Conservation (phyloP, 2,797 vertebrate genomes). For the Sebastes glaucus region DNA sequence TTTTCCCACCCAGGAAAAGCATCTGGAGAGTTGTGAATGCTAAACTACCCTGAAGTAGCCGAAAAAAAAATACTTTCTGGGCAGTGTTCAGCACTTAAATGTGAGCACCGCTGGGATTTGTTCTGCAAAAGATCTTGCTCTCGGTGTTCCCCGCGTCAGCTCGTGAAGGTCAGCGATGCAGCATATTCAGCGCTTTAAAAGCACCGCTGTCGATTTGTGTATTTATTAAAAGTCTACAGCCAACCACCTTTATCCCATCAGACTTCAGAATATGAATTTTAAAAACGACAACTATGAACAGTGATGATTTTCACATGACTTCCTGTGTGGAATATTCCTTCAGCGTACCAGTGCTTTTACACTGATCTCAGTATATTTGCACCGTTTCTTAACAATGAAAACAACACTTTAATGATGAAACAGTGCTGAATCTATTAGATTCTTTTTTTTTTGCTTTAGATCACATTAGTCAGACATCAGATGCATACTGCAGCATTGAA, state of each 20-base stretch:
- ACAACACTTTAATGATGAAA: background rate
- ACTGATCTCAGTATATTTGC: background rate
- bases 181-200: constrained; percentile 29
- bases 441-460: background rate
- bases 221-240: constrained; percentile 1
- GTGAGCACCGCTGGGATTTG: constrained; percentile 22
- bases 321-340: background rate
- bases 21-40: constrained; percentile 11
- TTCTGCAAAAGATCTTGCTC: constrained; percentile 14
- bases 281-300: constrained; percentile 5
- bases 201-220: constrained; percentile 13
- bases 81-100: background rate
- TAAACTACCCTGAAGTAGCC: constrained; percentile 3
- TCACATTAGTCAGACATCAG: constrained; percentile 11
- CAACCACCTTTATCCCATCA: background rate
- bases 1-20: background rate
- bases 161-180: constrained; percentile 36
- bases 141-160: constrained; percentile 10
- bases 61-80: background rate
- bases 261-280: constrained; percentile 11
- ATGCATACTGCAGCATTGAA: background rate
- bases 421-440: background rate
- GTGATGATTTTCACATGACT: background rate
- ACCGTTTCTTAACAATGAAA: background rate
- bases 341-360: background rate